A percentile compares a stretch with the other conserved stretches of the same genome.
Conservation (phyloP, 1,140 invertebrate genomes). For the Subanguina moxae region DNA sequence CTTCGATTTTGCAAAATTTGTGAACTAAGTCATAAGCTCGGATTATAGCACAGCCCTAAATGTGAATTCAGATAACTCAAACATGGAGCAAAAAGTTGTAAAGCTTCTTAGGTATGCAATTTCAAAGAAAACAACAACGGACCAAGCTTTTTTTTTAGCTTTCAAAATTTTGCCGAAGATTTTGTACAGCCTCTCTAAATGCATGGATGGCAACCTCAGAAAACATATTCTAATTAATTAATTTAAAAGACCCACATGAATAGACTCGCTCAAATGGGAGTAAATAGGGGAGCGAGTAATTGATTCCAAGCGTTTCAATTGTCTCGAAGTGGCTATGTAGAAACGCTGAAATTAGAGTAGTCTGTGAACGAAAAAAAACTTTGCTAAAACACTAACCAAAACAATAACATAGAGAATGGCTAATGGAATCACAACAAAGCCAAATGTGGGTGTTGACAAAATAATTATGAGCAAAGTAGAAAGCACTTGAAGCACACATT, state of each 20-base stretch:
- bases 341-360: constrained; percentile 70
- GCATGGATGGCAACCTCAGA: too few species aligned
- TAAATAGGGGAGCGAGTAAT: constrained; percentile 95
- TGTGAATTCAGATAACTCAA: too few species aligned
- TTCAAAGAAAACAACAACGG: too few species aligned
- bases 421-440: constrained; percentile 64
- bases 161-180: background rate
- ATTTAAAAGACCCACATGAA: constrained; percentile 14
- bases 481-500: constrained; percentile 58
- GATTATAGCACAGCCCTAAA: constrained; percentile 62
- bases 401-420: constrained; percentile 64
- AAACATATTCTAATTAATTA: background rate
- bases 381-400: constrained; percentile 30
- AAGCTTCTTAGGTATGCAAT: too few species aligned
- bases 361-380: background rate
- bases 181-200: background rate
- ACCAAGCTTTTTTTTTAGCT: background rate
- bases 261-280: constrained; percentile 70
- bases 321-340: constrained; percentile 86
- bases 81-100: too few species aligned
- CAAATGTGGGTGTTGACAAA: constrained; percentile 64
- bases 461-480: constrained; percentile 64
- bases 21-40: constrained; percentile 63
- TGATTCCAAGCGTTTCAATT: constrained; percentile 89
- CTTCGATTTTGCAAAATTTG: constrained; percentile 63